phyloP scores from a whole-genome alignment of 2,113 vertebrate species.

The Pica pica region DNA sequence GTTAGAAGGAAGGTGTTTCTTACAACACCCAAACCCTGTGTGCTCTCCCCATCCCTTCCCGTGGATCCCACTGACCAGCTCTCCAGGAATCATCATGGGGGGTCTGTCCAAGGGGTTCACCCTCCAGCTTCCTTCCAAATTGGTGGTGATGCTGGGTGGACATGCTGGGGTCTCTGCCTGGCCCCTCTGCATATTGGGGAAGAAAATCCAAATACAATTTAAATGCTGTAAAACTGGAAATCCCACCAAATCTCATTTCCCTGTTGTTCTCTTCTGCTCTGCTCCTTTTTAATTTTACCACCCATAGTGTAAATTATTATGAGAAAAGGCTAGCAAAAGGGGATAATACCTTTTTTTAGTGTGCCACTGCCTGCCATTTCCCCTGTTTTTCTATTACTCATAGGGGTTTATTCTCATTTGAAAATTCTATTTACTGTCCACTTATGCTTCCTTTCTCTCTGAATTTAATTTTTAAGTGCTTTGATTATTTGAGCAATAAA shows the following conservation, averaged over 20 bases:
- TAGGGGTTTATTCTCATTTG: neutral
- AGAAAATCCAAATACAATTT: neutral
- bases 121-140: neutral
- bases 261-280: neutral
- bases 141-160: neutral
- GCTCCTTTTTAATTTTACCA: neutral
- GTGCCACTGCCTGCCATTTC: neutral
- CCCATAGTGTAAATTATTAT: neutral
- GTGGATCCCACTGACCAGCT: too few relatives aligned
- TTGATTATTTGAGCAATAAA: neutral
- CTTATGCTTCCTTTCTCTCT: neutral
- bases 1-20: neutral
- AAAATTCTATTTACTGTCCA: neutral
- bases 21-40: fast-evolving
- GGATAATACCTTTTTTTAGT: neutral
- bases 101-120: neutral
- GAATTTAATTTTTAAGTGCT: neutral
- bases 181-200: fast-evolving
- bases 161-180: neutral
- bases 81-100: fast-evolving
- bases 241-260: neutral
- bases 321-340: neutral
- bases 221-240: neutral
- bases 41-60: neutral
- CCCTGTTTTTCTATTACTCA: neutral